phyloP scores from a whole-genome alignment of 2,888 invertebrate genomes.

The Pharmacophagus antenor region DNA sequence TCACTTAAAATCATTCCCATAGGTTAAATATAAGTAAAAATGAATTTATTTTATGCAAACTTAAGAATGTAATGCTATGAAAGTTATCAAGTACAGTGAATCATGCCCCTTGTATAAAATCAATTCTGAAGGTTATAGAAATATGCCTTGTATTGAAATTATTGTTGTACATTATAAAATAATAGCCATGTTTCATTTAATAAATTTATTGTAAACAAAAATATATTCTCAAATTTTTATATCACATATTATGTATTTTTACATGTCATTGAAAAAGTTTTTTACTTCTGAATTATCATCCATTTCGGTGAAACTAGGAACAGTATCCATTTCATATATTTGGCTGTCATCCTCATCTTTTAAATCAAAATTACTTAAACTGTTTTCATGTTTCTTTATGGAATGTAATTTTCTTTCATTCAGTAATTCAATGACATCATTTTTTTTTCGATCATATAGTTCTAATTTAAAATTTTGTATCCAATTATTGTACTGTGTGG shows the following conservation, averaged over 20 bases:
- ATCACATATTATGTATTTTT: conserved; percentile 32
- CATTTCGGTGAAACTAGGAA: conserved; percentile 59
- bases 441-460: conserved; percentile 51
- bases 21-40: conserved; percentile 53
- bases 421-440: conserved; percentile 50
- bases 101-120: conserved; percentile 13
- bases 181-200: conserved; percentile 1
- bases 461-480: conserved; percentile 56
- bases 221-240: not conserved
- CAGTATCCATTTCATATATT: conserved; percentile 68
- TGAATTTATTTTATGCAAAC: conserved; percentile 72
- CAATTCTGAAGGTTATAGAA: conserved; percentile 6
- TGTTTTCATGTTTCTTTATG: conserved; percentile 64
- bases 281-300: conserved; percentile 61
- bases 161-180: conserved; percentile 19
- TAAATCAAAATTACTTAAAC: conserved; percentile 52
- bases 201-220: conserved; percentile 6
- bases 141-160: conserved; percentile 25
- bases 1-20: conserved; percentile 36
- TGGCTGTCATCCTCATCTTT: conserved; percentile 63
- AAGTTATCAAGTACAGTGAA: conserved; percentile 40
- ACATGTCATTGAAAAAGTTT: conserved; percentile 72
- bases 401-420: conserved; percentile 54
- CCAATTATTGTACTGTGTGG: conserved; percentile 66
- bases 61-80: conserved; percentile 59